Evolutionary conservation across 2,888 invertebrate species (phyloP).

Genomic region (Agrypnus murinus): DNA sequence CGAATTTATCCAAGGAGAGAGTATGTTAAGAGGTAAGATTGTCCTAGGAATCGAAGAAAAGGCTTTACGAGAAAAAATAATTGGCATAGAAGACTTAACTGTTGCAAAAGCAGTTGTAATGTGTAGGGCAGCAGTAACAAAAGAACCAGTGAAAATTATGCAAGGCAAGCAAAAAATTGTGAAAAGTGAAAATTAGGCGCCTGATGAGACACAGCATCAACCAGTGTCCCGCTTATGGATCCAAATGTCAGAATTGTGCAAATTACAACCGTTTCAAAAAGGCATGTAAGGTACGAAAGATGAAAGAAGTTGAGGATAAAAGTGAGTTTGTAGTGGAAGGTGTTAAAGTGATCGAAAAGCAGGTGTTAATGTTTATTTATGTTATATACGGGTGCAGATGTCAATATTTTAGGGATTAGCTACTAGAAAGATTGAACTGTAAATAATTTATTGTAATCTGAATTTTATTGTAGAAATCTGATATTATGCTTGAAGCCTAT

Average conservation of each 20-base stretch:
- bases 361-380: background rate
- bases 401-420: no score
- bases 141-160: background rate
- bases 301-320: background rate
- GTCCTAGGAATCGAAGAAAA: background rate
- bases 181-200: background rate
- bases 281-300: no score
- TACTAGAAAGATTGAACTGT: slow-evolving; percentile 9
- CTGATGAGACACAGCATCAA: no score
- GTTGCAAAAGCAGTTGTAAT: background rate
- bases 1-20: background rate
- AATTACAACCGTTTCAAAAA: no score
- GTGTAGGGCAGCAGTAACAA: background rate
- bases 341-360: slow-evolving; percentile 1
- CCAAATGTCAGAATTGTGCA: no score
- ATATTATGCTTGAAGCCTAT: slow-evolving; percentile 16
- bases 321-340: slow-evolving; percentile 5
- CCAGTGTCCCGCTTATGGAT: no score
- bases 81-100: background rate
- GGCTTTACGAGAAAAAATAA: background rate
- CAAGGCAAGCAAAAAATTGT: background rate
- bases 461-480: background rate
- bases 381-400: background rate
- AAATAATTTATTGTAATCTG: no score
- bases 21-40: background rate